These are phyloP conservation scores for Agapornis roseicollis DNA, from an alignment of 2,113 vertebrate species.

Conservation along the genomic window DNA sequence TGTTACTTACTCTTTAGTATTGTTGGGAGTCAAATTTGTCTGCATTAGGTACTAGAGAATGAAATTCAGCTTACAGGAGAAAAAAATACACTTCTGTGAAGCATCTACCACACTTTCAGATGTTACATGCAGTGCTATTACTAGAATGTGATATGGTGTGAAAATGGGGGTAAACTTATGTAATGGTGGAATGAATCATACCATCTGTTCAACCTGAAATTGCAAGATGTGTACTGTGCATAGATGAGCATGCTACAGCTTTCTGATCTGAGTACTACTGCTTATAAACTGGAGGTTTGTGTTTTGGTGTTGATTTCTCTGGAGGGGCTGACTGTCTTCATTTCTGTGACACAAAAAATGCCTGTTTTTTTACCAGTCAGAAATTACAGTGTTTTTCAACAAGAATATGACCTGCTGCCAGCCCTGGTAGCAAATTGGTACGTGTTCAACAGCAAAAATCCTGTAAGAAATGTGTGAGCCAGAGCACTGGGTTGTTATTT, in stretches of 20 bases:
- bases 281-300: neutral
- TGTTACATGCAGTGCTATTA: neutral
- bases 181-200: conserved; percentile 10
- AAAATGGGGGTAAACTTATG: conserved; percentile 14
- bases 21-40: neutral
- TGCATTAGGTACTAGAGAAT: neutral
- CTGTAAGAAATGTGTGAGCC: neutral
- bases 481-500: neutral
- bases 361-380: neutral
- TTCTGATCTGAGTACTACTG: neutral
- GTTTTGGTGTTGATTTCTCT: neutral
- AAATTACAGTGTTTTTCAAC: neutral
- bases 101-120: neutral
- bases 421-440: neutral
- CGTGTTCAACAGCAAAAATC: neutral
- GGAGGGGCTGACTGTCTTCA: neutral
- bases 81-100: neutral
- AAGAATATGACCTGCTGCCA: neutral
- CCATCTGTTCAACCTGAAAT: conserved; percentile 17
- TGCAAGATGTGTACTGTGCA: neutral
- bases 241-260: neutral
- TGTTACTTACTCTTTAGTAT: neutral
- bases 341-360: neutral
- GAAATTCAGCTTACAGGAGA: neutral
- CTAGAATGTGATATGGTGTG: conserved; percentile 6